Percentiles rank a stretch among this genome's conserved stretches.
phyloP scores from a whole-genome alignment of 2,888 invertebrate species.

The Chromoteleia sp. region DNA sequence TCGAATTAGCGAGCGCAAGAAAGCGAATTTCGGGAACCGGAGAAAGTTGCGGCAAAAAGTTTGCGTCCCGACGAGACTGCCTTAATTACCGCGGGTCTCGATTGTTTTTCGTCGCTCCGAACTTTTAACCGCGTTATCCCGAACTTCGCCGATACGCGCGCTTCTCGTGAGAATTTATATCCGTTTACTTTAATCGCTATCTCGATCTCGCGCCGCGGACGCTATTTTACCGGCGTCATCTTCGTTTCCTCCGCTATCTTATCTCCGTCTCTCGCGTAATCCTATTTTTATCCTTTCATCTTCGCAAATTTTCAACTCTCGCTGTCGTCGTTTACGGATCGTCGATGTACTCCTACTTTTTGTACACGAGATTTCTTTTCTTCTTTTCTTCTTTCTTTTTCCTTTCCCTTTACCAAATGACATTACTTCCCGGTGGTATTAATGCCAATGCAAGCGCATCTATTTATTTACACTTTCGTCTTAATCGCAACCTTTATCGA shows the following conservation, averaged over 20 bases:
- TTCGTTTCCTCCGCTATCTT: conserved; percentile 32
- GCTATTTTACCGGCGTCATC: conserved; percentile 31
- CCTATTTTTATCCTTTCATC: conserved; percentile 22
- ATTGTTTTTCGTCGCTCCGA: conserved; percentile 38
- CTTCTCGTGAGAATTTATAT: conserved; percentile 28
- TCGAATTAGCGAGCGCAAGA: conserved; percentile 26
- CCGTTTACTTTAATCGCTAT: conserved; percentile 34
- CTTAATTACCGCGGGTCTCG: conserved; percentile 37
- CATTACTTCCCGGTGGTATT: background rate
- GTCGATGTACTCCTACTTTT: background rate
- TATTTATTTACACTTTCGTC: conserved; percentile 44
- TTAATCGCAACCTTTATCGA: conserved; percentile 30
- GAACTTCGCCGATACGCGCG: conserved; percentile 6
- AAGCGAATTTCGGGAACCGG: conserved; percentile 46
- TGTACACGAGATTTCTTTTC: too few species aligned
- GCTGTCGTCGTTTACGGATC: background rate
- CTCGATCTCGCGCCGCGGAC: conserved; percentile 32
- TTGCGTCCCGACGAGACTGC: conserved; percentile 5
- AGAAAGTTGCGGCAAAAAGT: conserved; percentile 47
- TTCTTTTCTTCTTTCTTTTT: too few species aligned
- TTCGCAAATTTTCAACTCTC: background rate
- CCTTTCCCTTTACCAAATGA: background rate
- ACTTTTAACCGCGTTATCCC: conserved; percentile 17
- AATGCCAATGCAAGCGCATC: background rate
- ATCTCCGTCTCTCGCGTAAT: conserved; percentile 22